Percentiles rank a stretch among this genome's conserved stretches.
phyloP scores from a whole-genome alignment of 2,797 vertebrate species.

The Myripristis murdjan region DNA sequence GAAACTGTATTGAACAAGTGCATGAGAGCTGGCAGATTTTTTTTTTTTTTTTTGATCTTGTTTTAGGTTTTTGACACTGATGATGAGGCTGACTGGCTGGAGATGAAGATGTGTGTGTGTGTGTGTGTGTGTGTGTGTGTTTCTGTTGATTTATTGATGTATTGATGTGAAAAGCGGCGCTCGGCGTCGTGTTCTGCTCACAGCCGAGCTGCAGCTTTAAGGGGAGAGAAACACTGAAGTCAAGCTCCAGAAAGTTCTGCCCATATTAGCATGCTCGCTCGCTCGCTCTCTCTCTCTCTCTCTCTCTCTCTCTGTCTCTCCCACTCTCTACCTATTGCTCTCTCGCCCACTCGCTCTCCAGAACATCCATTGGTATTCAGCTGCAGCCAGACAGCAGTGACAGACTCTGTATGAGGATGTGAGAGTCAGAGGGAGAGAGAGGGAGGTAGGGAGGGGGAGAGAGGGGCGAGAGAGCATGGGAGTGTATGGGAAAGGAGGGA shows the following conservation, averaged over 20 bases:
- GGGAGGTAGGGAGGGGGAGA: not conserved
- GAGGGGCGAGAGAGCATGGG: conserved; percentile 1
- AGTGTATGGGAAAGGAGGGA: conserved; percentile 15
- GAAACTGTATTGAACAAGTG: too few relatives aligned
- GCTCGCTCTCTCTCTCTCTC: too few relatives aligned
- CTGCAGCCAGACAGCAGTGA: conserved; percentile 49
- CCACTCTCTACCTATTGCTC: conserved; percentile 13
- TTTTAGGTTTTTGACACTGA: too few relatives aligned
- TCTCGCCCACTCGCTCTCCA: conserved; percentile 41
- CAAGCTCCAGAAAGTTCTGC: conserved; percentile 56
- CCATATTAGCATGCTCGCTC: conserved; percentile 63
- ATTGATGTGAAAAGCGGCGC: too few relatives aligned
- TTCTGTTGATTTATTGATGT: too few relatives aligned
- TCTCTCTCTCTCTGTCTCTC: not conserved
- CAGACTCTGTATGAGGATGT: not conserved
- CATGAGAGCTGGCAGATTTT: too few relatives aligned
- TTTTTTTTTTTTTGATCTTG: too few relatives aligned
- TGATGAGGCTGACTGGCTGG: too few relatives aligned
- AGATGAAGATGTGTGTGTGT: too few relatives aligned
- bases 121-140: too few relatives aligned
- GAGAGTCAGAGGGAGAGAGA: conserved; percentile 2
- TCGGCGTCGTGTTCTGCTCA: too few relatives aligned
- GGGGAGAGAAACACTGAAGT: conserved; percentile 19
- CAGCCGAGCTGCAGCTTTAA: conserved; percentile 22
- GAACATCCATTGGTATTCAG: conserved; percentile 69